Conservation (phyloP, 92 coral and sea anemone species). For the Muricea muricata region DNA sequence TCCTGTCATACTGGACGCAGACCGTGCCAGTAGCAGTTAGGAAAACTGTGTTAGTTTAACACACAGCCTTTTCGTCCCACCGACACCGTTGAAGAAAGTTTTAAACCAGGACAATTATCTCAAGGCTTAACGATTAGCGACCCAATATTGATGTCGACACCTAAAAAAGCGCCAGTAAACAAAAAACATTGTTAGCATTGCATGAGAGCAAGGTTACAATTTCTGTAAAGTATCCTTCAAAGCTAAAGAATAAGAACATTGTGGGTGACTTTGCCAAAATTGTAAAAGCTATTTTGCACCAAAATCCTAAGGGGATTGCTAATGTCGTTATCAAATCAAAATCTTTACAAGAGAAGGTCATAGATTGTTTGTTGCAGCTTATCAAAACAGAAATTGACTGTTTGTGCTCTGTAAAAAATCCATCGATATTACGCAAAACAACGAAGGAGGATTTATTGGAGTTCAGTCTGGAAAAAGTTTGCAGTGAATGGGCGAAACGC, state of each 20-base stretch:
- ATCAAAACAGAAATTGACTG: slow-evolving; percentile 3
- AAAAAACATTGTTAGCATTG: too few relatives aligned
- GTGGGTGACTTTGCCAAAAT: slow-evolving; percentile 15
- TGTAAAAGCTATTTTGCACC: slow-evolving; percentile 18
- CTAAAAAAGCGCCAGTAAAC: too few relatives aligned
- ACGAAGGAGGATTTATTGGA: not conserved
- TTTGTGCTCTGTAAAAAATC: slow-evolving; percentile 14
- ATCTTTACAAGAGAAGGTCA: not conserved
- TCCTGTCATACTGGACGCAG: not conserved
- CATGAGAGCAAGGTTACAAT: not conserved
- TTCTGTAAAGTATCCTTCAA: slow-evolving; percentile 14
- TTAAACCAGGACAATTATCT: not conserved
- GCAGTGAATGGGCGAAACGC: not conserved
- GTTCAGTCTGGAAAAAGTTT: not conserved
- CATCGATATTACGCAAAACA: slow-evolving; percentile 6
- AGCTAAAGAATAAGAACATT: not conserved
- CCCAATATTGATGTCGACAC: too few relatives aligned
- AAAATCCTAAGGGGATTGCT: not conserved
- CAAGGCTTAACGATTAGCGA: not conserved
- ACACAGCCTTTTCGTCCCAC: not conserved
- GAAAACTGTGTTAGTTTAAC: not conserved
- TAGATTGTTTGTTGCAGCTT: slow-evolving; percentile 5
- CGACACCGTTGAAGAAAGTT: not conserved
- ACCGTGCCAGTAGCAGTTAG: not conserved
- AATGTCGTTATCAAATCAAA: not conserved